Base-by-base conservation (phyloP, 2,888 invertebrate species). In the Himalopsyche tibetana region DNA sequence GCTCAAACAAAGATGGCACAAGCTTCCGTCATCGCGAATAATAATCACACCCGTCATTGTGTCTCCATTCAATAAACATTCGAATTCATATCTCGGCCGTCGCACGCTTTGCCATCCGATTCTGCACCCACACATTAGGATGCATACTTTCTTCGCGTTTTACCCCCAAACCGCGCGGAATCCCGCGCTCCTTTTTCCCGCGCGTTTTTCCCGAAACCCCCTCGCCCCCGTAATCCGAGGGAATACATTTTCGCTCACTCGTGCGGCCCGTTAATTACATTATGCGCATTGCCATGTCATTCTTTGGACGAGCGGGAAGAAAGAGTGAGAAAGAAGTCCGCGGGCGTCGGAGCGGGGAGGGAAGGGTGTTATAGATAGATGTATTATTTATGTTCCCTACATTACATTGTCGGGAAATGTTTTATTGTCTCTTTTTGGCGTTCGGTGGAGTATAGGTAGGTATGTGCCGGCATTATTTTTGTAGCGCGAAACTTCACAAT, bases 221-320 rank as follows among this genome's bases (percentile, higher is more conserved):
- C 40, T 69, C 69, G 55, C 84, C 55, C 74, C 86, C 82, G 79
- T 85, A 86, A 86, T 86, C 83, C 84, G 69, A 63, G 83, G 86
- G 86, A 85, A 82, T 85, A 85, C 87, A 88, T 88, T 87, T 87
- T 87, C 86, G 87, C 88, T 87, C 86, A 88, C 86, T 87, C 87
- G 88, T 87, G 88, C 88, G 88, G 88, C 84, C 88, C 88, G 87
- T 88, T 88, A 88, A 88, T 88, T 88, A 88, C 88, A 88, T 88
- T 88, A 88, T 88, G 88, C 88, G 88, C 88, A 88, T 88, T 87
- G 88, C 88, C 88, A 87, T 88, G 87, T 88, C 88, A 88, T 88
- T 87, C 87, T 87, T 87, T 82, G 88, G 86, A 86, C 88, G 87
- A 84, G 86, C 69, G 87, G 86, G 42, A 80, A 85, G 86, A 87